phyloP scores from a whole-genome alignment of 1,140 invertebrate genomes.

The Hermetia illucens region DNA sequence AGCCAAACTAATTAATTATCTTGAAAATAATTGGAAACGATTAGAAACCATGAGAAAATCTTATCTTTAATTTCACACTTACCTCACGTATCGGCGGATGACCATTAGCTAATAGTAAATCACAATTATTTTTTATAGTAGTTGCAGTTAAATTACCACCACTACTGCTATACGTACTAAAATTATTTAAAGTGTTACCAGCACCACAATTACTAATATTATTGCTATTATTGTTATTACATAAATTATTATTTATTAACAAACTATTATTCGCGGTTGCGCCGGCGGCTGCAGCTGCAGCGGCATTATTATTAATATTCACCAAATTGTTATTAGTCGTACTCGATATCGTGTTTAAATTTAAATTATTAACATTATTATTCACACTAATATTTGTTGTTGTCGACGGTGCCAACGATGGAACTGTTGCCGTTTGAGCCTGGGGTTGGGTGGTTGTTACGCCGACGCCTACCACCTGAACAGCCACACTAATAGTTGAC shows the following conservation, averaged over 20 bases:
- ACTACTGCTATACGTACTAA: slow-evolving; percentile 11
- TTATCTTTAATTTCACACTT: too few species aligned
- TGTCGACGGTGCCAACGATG: slow-evolving; percentile 1
- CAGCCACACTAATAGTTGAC: not conserved
- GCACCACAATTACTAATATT: slow-evolving; percentile 6
- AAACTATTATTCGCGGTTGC: slow-evolving; percentile 11
- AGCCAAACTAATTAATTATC: slow-evolving; percentile 2
- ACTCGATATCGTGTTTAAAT: not conserved
- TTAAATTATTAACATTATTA: not conserved
- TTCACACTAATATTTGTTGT: slow-evolving; percentile 1
- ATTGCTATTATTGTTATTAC: slow-evolving; percentile 15
- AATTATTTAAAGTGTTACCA: slow-evolving; percentile 1
- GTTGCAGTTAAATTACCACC: not conserved
- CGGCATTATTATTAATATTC: too few species aligned
- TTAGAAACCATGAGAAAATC: too few species aligned
- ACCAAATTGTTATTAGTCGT: not conserved
- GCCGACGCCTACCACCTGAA: not conserved
- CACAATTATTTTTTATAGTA: slow-evolving; percentile 17
- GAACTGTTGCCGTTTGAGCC: slow-evolving; percentile 1
- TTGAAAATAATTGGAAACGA: slow-evolving; percentile 1
- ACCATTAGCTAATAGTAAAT: slow-evolving; percentile 29
- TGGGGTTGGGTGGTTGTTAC: too few species aligned
- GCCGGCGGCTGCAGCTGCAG: slow-evolving; percentile 2
- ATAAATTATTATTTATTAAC: slow-evolving; percentile 3
- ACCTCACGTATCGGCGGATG: slow-evolving; percentile 31